phyloP scores from a whole-genome alignment of 2,797 vertebrate genomes.

The Alauda arvensis region DNA sequence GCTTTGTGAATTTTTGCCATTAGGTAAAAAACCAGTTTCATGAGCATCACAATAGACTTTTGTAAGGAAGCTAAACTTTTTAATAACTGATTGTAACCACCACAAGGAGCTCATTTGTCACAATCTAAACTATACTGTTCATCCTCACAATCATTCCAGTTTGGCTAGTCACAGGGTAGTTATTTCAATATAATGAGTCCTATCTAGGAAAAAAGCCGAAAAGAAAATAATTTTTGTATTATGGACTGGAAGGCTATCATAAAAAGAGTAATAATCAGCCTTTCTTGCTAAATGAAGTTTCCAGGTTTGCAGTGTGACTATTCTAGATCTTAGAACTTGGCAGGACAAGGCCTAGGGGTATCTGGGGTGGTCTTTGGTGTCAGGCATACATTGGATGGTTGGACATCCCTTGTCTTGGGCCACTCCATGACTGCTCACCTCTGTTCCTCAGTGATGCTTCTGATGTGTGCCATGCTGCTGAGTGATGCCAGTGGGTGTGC shows the following conservation, averaged over 20 bases:
- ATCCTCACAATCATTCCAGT: not conserved
- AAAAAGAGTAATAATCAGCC: not conserved
- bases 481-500: fast-evolving
- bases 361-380: not conserved
- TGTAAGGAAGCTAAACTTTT: not conserved
- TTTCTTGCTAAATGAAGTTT: not conserved
- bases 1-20: conserved; percentile 5
- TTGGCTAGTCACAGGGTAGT: not conserved
- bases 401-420: not conserved
- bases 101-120: not conserved
- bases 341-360: not conserved
- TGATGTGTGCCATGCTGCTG: fast-evolving
- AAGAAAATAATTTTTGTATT: not conserved
- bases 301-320: not conserved
- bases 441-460: fast-evolving
- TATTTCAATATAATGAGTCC: not conserved
- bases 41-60: not conserved
- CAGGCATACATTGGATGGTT: fast-evolving
- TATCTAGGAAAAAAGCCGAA: not conserved
- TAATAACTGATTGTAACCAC: not conserved
- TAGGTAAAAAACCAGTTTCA: not conserved
- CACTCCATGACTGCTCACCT: fast-evolving
- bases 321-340: not conserved
- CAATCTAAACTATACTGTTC: not conserved
- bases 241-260: not conserved